A percentile compares a stretch with the other conserved stretches of the same genome.
phyloP scores from a whole-genome alignment of 2,113 vertebrate genomes.

The Camelus bactrianus region DNA sequence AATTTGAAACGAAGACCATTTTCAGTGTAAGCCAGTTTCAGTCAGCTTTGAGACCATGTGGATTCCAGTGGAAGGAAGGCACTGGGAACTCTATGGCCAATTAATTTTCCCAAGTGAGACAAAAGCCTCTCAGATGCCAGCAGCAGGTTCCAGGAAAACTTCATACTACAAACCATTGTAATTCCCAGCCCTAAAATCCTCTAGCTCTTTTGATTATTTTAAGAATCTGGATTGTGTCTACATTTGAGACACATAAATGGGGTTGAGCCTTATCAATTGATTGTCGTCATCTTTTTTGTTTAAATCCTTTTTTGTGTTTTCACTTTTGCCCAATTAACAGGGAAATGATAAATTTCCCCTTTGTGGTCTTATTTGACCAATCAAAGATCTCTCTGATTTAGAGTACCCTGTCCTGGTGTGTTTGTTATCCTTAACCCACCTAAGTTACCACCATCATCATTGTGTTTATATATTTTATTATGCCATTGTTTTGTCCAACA shows the following conservation, averaged over 20 bases:
- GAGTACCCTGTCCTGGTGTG: background rate
- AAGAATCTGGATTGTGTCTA: constrained; percentile 45
- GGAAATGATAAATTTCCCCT: constrained; percentile 52
- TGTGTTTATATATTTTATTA: background rate
- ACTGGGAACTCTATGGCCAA: constrained; percentile 36
- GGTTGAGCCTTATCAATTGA: constrained; percentile 7
- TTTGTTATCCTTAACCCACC: background rate
- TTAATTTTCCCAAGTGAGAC: constrained; percentile 67
- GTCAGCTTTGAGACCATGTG: constrained; percentile 62
- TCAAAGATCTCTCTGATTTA: background rate
- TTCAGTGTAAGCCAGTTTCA: constrained; percentile 60
- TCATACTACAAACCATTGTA: constrained; percentile 51
- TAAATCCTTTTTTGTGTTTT: background rate
- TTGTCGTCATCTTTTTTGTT: background rate
- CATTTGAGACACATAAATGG: constrained; percentile 64
- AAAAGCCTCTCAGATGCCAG: constrained; percentile 54
- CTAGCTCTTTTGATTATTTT: background rate
- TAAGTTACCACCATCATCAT: background rate
- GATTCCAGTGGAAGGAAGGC: constrained; percentile 25
- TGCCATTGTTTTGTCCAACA: background rate
- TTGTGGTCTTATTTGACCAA: constrained; percentile 16
- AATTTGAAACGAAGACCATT: constrained; percentile 13
- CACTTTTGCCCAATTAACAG: constrained; percentile 23
- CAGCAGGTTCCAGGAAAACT: background rate
- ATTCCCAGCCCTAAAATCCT: constrained; percentile 45